phyloP scores from a whole-genome alignment of 2,113 vertebrate genomes.

The Pachypanchax playfairii region DNA sequence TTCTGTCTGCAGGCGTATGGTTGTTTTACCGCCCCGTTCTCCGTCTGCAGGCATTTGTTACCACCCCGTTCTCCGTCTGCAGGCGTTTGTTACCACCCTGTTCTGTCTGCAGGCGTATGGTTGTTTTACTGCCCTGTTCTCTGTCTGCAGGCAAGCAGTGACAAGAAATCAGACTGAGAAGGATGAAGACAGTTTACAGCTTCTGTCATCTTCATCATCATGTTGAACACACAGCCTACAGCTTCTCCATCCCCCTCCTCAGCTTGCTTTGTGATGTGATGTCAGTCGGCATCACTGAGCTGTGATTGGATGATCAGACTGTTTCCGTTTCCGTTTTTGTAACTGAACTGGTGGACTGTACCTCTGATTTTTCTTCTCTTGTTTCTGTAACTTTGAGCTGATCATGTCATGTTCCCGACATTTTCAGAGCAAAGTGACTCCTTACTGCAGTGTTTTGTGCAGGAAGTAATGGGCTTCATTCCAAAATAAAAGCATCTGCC shows the following conservation, averaged over 20 bases:
- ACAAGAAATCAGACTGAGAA: constrained; percentile 80
- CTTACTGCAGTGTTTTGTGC: not conserved
- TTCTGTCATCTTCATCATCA: not conserved
- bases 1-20: too few relatives aligned
- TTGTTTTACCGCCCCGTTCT: constrained; percentile 24
- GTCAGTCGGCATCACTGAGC: not conserved
- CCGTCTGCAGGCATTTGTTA: not conserved
- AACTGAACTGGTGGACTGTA: not conserved
- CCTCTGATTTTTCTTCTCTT: not conserved
- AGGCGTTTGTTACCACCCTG: too few relatives aligned
- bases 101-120: too few relatives aligned
- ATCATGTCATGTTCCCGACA: not conserved
- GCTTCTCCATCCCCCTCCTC: too few relatives aligned
- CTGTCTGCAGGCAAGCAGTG: constrained; percentile 64
- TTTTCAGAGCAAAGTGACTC: not conserved
- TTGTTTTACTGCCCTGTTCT: not conserved
- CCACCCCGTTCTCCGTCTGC: constrained; percentile 9
- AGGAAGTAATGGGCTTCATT: constrained; percentile 5
- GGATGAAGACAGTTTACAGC: not conserved
- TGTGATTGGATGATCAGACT: constrained; percentile 24
- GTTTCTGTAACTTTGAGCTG: not conserved
- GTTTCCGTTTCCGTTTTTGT: constrained; percentile 11
- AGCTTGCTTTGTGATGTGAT: not conserved
- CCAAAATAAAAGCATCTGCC: constrained; percentile 13
- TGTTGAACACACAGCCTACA: not conserved